Conservation (phyloP, 2,113 vertebrate genomes). For the Rhynchomys soricoides region DNA sequence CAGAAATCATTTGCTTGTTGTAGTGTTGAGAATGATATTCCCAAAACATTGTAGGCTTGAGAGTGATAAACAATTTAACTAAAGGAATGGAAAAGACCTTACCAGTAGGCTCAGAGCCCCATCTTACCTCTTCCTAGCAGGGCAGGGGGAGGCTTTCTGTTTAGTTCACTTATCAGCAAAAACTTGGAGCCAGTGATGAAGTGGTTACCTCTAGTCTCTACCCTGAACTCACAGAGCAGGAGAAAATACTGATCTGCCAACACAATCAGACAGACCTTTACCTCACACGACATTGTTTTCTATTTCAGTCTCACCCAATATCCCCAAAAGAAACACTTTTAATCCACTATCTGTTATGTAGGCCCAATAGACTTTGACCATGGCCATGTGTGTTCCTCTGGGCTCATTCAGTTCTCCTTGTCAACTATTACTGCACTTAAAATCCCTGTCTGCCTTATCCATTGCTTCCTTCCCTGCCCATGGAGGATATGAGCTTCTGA, state of each 20-base stretch:
- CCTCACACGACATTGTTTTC: not conserved
- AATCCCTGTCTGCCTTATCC: not conserved
- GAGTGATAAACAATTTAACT: not conserved
- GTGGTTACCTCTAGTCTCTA: not conserved
- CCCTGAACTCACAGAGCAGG: not conserved
- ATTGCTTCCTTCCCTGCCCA: not conserved
- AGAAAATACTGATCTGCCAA: not conserved
- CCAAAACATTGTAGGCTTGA: not conserved
- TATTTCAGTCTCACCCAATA: not conserved
- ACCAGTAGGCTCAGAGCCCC: not conserved
- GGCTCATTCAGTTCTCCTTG: not conserved
- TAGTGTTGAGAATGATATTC: not conserved
- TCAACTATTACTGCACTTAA: not conserved
- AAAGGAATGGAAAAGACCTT: not conserved
- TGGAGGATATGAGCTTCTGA: not conserved
- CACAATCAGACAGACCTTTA: not conserved
- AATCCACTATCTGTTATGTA: not conserved
- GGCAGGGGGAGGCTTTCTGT: not conserved
- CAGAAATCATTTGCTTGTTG: not conserved
- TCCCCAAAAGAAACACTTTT: not conserved
- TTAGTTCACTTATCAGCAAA: not conserved
- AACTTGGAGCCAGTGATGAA: not conserved
- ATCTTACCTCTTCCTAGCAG: not conserved
- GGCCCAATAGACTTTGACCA: not conserved
- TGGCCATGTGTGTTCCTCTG: not conserved